Evolutionary conservation across 2,888 invertebrate genomes (phyloP).

Genomic region (Drosophila anomelani): DNA sequence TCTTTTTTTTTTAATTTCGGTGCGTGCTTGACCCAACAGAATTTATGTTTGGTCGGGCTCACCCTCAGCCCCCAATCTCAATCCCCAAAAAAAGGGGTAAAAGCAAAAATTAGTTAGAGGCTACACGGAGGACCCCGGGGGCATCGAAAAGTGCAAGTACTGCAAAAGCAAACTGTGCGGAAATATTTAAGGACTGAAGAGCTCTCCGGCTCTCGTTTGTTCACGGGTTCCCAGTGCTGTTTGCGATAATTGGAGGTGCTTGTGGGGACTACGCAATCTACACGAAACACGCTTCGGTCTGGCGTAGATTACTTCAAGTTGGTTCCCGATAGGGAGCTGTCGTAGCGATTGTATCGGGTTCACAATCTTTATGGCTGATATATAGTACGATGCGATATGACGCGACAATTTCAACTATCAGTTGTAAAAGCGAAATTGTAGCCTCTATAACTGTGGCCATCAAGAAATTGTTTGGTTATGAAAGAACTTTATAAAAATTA

Average conservation of each 20-base stretch:
- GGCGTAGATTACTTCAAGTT: slow-evolving; percentile 21
- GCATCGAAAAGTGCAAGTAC: slow-evolving; percentile 72
- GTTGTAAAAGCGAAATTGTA: slow-evolving; percentile 18
- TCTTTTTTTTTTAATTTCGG: slow-evolving; percentile 58
- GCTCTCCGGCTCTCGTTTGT: slow-evolving; percentile 40
- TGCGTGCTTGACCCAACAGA: slow-evolving; percentile 59
- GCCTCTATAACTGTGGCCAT: not conserved
- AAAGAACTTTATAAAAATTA: not conserved
- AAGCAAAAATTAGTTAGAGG: slow-evolving; percentile 54
- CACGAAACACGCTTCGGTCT: slow-evolving; percentile 7
- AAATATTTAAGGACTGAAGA: slow-evolving; percentile 74
- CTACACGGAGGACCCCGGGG: slow-evolving; percentile 2
- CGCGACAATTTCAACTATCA: slow-evolving; percentile 24
- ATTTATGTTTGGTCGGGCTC: slow-evolving; percentile 58
- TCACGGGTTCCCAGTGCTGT: slow-evolving; percentile 37
- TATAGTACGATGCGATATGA: slow-evolving; percentile 14
- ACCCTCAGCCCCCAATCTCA: not conserved
- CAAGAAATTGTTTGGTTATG: slow-evolving; percentile 3
- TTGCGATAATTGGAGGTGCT: slow-evolving; percentile 35
- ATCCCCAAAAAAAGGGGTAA: slow-evolving; percentile 15
- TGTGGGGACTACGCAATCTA: slow-evolving; percentile 20
- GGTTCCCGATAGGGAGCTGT: slow-evolving; percentile 24
- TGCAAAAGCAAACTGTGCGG: slow-evolving; percentile 76
- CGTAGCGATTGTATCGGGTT: slow-evolving; percentile 18
- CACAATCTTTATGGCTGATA: slow-evolving; percentile 27